These are phyloP conservation scores for Ylistrum balloti DNA, from an alignment of 1,140 invertebrate species.

Conservation along the genomic window DNA sequence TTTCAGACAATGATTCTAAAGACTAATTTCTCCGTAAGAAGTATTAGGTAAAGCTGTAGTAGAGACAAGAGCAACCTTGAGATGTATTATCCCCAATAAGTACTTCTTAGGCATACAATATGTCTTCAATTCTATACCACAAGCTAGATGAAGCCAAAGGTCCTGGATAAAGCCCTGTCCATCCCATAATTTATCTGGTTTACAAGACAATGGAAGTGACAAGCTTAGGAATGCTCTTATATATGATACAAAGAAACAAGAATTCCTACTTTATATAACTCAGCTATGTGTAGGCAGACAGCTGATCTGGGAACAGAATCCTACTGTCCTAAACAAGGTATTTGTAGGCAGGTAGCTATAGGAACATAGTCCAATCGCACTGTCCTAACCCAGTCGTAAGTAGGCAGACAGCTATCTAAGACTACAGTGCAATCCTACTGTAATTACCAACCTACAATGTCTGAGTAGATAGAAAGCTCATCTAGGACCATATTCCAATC, in stretches of 20 bases:
- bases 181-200: conserved; percentile 2
- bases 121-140: background rate
- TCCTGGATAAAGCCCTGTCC: background rate
- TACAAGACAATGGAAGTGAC: conserved; percentile 20
- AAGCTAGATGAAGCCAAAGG: background rate
- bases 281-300: too few species aligned
- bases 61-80: background rate
- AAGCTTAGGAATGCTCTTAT: background rate
- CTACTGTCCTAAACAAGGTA: background rate
- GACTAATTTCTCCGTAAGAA: background rate
- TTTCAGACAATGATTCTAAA: background rate
- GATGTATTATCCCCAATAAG: background rate
- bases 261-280: too few species aligned
- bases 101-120: background rate
- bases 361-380: too few species aligned
- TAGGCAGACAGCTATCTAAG: too few species aligned
- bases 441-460: too few species aligned
- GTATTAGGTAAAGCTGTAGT: background rate
- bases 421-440: too few species aligned
- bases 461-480: too few species aligned
- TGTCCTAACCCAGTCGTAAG: too few species aligned
- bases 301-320: too few species aligned
- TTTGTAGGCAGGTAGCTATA: too few species aligned
- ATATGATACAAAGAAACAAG: background rate
- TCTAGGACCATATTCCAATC: too few species aligned